Conservation (phyloP, 2,888 invertebrate species). For the Drosophila buzzatii region DNA sequence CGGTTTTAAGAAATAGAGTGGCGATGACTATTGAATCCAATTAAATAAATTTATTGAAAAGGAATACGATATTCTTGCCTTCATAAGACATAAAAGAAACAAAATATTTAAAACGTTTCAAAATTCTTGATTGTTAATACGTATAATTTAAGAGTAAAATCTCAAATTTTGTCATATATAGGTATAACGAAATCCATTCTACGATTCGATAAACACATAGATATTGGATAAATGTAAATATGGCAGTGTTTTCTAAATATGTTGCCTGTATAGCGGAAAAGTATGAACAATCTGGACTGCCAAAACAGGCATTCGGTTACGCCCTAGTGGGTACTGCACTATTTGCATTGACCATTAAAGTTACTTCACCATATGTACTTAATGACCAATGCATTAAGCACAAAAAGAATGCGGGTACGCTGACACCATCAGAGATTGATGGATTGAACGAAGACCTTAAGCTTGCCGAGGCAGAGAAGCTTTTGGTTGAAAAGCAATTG, state of each 20-base stretch:
- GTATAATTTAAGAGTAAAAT: not conserved
- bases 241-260: slow-evolving; percentile 87
- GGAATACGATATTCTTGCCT: not conserved
- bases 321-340: slow-evolving; percentile 88
- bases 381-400: slow-evolving; percentile 13
- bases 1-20: too few relatives aligned
- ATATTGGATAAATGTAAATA: slow-evolving; percentile 40
- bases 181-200: too few relatives aligned
- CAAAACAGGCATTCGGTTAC: slow-evolving; percentile 87
- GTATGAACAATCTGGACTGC: slow-evolving; percentile 86
- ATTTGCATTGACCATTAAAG: slow-evolving; percentile 87
- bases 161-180: not conserved
- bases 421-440: slow-evolving; percentile 48
- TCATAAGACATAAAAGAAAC: not conserved
- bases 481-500: slow-evolving; percentile 75
- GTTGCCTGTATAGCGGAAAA: slow-evolving; percentile 87
- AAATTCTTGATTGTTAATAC: not conserved
- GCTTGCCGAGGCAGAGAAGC: slow-evolving; percentile 83
- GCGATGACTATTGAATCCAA: too few relatives aligned
- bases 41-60: not conserved
- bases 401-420: slow-evolving; percentile 30
- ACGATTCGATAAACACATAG: not conserved
- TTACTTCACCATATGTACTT: slow-evolving; percentile 87
- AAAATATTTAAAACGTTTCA: not conserved
- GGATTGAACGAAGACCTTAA: slow-evolving; percentile 77